These are phyloP conservation scores for Phacellophora camtschatica DNA, from an alignment of 30 jellyfish, hydroid and myxozoan genomes.

Conservation along the genomic window DNA sequence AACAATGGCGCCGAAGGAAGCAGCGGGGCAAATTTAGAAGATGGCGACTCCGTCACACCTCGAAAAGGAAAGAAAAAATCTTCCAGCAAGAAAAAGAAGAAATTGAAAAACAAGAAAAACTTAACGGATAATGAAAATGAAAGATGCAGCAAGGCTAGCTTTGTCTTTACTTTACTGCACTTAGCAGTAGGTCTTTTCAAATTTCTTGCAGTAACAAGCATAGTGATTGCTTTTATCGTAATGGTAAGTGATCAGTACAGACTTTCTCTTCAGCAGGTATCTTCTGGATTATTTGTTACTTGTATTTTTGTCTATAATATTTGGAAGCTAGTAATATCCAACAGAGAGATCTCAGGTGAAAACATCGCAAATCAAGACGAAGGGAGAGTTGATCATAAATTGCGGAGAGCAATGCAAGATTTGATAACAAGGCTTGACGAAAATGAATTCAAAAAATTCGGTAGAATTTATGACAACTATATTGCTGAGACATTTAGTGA, in stretches of 20 bases:
- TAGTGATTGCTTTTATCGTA: not conserved
- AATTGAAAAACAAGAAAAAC: not conserved
- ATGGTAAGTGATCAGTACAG: not conserved
- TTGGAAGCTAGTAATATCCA: not conserved
- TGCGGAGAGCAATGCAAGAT: conserved; percentile 64
- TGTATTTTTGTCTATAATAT: conserved; percentile 5
- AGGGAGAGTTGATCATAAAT: not conserved
- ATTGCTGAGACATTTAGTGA: conserved; percentile 7
- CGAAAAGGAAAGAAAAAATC: not conserved
- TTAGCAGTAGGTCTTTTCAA: not conserved
- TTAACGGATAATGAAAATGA: not conserved
- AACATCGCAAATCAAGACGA: not conserved
- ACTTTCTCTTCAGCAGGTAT: not conserved
- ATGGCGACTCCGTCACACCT: not conserved
- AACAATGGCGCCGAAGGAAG: not conserved
- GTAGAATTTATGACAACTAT: conserved; percentile 30
- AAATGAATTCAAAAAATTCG: conserved; percentile 27
- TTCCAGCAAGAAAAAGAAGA: not conserved
- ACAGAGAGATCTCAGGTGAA: not conserved
- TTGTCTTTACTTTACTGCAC: not conserved
- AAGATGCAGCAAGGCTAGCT: not conserved
- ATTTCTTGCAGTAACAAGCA: not conserved
- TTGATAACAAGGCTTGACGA: conserved; percentile 42
- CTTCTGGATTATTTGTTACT: conserved; percentile 8
- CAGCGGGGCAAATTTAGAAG: not conserved